phyloP scores from a whole-genome alignment of 2,797 vertebrate genomes.

The Malurus leucopterus region DNA sequence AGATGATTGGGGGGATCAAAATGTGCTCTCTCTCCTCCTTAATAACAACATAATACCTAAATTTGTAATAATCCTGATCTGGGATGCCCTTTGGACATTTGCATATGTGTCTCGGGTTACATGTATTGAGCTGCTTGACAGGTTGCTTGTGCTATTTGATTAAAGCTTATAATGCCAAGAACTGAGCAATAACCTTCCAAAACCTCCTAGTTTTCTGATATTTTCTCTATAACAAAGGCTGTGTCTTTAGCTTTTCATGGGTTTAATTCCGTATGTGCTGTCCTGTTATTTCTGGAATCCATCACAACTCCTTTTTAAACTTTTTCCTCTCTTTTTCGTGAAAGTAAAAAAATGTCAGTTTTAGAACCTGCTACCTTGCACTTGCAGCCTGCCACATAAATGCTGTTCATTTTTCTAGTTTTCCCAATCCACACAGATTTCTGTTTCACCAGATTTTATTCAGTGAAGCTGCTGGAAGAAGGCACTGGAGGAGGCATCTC shows the following conservation, averaged over 20 bases:
- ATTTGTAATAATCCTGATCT: slow-evolving; percentile 3
- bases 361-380: not conserved
- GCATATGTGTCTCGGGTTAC: slow-evolving; percentile 5
- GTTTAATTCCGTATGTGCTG: not conserved
- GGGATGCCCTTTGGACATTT: not conserved
- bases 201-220: not conserved
- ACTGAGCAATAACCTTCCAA: not conserved
- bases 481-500: not conserved
- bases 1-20: not conserved
- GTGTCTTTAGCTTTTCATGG: not conserved
- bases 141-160: not conserved
- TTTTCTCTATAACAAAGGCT: not conserved
- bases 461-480: not conserved
- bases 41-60: slow-evolving; percentile 1
- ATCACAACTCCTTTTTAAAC: not conserved
- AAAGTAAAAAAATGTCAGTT: not conserved
- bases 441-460: not conserved
- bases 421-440: not conserved
- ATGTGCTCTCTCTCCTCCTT: not conserved
- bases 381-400: not conserved
- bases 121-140: not conserved
- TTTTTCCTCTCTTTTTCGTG: not conserved
- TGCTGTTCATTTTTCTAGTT: not conserved
- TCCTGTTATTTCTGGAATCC: not conserved
- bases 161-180: not conserved